Conservation (phyloP, 1,140 invertebrate genomes). For the Penaeus japonicus region DNA sequence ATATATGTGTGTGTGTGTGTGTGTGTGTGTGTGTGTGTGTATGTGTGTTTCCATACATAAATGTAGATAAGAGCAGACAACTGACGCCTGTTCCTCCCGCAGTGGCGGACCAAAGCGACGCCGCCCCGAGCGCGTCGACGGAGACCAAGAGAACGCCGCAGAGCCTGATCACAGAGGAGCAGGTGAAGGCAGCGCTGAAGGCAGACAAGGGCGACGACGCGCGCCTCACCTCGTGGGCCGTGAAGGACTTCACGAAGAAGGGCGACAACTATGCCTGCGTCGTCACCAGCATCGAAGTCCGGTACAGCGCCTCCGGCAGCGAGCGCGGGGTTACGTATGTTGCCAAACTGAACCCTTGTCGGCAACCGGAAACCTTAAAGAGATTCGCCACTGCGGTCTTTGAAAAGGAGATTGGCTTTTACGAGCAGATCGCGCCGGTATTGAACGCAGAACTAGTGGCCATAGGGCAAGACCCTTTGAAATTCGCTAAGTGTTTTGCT, state of each 20-base stretch:
- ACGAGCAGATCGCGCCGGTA: slow-evolving; percentile 3
- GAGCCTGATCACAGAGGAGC: not conserved
- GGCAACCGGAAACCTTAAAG: not conserved
- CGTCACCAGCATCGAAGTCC: slow-evolving; percentile 20
- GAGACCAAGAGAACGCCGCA: not conserved
- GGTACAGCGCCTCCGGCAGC: not conserved
- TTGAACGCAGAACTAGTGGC: not conserved
- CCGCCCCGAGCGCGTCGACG: not conserved
- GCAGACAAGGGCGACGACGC: slow-evolving; percentile 34
- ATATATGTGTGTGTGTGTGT: too few species aligned
- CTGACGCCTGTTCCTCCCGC: too few species aligned
- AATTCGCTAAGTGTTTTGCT: not conserved
- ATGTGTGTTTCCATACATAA: too few species aligned
- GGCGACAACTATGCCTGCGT: slow-evolving; percentile 47
- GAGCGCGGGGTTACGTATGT: slow-evolving; percentile 14
- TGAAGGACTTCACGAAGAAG: slow-evolving; percentile 37
- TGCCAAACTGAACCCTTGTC: not conserved
- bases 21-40: too few species aligned
- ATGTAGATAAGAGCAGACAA: too few species aligned
- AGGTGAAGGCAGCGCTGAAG: not conserved
- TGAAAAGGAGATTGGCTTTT: slow-evolving; percentile 17
- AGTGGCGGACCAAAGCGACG: not conserved
- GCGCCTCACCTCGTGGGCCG: not conserved
- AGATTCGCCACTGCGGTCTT: not conserved
- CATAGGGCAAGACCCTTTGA: not conserved